Conservation (phyloP, 2,797 vertebrate genomes). For the Neosalanx taihuensis region DNA sequence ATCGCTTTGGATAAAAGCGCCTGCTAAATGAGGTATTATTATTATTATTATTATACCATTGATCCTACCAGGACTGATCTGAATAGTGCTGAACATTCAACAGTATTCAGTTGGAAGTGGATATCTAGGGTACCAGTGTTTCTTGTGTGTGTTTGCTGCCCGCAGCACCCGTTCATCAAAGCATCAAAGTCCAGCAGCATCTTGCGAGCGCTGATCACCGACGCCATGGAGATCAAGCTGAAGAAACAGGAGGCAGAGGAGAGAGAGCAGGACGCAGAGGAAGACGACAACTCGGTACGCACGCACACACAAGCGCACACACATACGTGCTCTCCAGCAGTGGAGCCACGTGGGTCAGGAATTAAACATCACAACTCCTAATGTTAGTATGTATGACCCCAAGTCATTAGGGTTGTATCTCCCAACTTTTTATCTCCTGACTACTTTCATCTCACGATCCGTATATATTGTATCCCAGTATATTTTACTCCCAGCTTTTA, state of each 20-base stretch:
- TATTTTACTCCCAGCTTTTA: too few relatives aligned
- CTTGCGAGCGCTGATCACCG: conserved; percentile 84
- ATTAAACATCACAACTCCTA: too few relatives aligned
- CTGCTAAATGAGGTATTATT: conserved; percentile 74
- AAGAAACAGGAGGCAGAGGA: conserved; percentile 83
- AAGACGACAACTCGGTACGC: conserved; percentile 91
- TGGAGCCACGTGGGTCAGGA: too few relatives aligned
- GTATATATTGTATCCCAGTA: too few relatives aligned
- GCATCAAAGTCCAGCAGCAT: conserved; percentile 85
- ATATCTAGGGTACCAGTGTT: too few relatives aligned
- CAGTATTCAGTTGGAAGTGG: too few relatives aligned
- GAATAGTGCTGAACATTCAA: too few relatives aligned
- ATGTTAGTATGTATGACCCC: too few relatives aligned
- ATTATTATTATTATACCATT: not conserved
- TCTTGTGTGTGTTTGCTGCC: not conserved
- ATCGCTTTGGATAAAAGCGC: conserved; percentile 48
- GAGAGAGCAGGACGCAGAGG: conserved; percentile 85
- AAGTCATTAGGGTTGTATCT: too few relatives aligned
- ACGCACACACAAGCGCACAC: not conserved
- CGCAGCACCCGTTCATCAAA: conserved; percentile 88
- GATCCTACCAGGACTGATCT: not conserved
- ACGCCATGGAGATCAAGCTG: conserved; percentile 91
- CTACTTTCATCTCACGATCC: too few relatives aligned
- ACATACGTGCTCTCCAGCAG: too few relatives aligned
- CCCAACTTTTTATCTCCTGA: too few relatives aligned